Base-by-base conservation (phyloP, 2,888 invertebrate genomes). In the Papilio gigon region DNA sequence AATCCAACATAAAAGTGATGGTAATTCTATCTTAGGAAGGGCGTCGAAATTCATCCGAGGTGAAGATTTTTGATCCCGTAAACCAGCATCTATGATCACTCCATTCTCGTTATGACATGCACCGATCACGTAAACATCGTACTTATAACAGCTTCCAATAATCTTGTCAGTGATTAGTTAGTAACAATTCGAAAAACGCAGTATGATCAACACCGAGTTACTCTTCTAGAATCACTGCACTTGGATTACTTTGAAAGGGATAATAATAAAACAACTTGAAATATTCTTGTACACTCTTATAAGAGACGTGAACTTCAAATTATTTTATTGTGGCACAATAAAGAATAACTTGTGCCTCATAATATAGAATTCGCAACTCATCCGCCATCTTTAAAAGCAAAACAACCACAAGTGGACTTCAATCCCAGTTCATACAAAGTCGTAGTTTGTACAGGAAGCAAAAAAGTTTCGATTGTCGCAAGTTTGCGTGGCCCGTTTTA, bases 381-480 rank as follows among this genome's bases (percentile, higher is more conserved):
- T 53, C 14, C 27, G 27, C 25, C 27, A 53, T 53, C 30, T 53
- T 27, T 17, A 53, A 27, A n/a, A 53, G 25, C n/a, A 14, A 50
- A 50, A 50, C 12, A 27, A 53, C 53, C 4, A 30, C 53, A 53
- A 53, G 53, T 27, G 53, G n/a, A 53, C 53, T 53, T 27, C 53
- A 53, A 12, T 30, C 30, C 53, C 25, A 27, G 27, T 25, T 20
- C 58, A 33, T 35, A 59, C 59, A 22, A 56, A 17, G 14, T 33
- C 33, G 3, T 17, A 47, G 59, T 44, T 59, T 67, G 30, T 60
- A 50, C 50, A 9, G 27, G 8, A 17, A 59, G 58, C 42, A 42
- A 59, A 44, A 63, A 59, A 59, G 35, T 59, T 42, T 33, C 59
- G 44, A 42, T 25, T 59, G 58, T 59, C 59, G 44, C 44, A 66